Base-by-base conservation (phyloP, 2,113 vertebrate species). In the Hippocampus comes region DNA sequence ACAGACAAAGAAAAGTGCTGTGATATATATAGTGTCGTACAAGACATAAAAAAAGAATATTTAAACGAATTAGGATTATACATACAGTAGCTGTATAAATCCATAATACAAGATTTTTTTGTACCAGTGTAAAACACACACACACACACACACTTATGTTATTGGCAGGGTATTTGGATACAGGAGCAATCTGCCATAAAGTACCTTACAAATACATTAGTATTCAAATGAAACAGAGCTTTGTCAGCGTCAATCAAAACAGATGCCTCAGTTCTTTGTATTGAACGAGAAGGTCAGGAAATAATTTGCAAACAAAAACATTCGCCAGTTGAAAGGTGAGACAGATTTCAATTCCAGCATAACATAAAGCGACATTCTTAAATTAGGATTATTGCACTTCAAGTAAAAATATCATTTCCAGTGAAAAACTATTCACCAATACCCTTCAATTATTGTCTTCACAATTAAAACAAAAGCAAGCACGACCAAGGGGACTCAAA, bases 301-400 rank as follows among this genome's bases (percentile, higher is more conserved):
- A 70, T 72, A 72, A 72, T 8, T 43, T 51, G 51, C 72, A 48
- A 60, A 41, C 38, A 21, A 72, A 34, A 21, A 72, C 15, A 46
- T 23, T 8, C 5, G 11, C 75, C 14, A 55, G 42, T 48, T 4
- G 66, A 74, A 38, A 71, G 55, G 75, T 23, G 48, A 69, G 55
- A 67, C 75, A 10, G 51, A 82, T 77, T 71, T 71, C 46, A 71
- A 74, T 17, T 76, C 34, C 71, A 74, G 68, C 60, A 78, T 68
- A 75, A 75, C 53, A 70, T 65, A 71, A 82, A 82, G 67, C 57
- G 74, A 73, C 34, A 74, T 57, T 55, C 60, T 72, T 34, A 74
- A 60, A 42, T 59, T 63, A 56, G 56, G 64, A 86, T 83, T 84
- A 90, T 91, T 91, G 88, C 88, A 91, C 88, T 81, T 87, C 73